Evolutionary conservation across 2,113 vertebrate genomes (phyloP), one percentile per base, ranked within the genome.

Genomic region (Pseudorectes ferrugineus): DNA sequence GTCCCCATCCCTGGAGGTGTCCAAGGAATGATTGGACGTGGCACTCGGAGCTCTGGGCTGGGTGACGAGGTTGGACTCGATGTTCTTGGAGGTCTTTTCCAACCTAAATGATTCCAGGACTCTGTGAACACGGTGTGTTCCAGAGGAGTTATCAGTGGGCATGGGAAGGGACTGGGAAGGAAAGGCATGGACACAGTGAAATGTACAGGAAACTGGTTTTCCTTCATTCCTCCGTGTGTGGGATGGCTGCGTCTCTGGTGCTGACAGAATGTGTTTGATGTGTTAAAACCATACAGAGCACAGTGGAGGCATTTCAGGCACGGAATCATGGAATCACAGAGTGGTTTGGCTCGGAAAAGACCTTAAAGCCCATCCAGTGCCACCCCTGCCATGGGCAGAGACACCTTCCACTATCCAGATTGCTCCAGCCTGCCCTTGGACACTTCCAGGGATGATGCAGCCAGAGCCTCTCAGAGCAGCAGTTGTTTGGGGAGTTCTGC

Each of bases 21-120:
- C 59, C 59, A 9, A 1, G 59, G 23, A 38, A 45, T 16, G 33
- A 2, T 0, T 12, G 68, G 45, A 23, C 0, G 10, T 66, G 43
- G 51, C 67, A 24, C 68, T 80, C 5, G 1, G 23, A 13, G 85
- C 75, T 36, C 67, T 51, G 67, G 67, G 67, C 67, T 72, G 58
- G 66, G 26, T 26, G 43, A 38, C 46, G 29, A 0, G 65, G 31
- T 5, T 42, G 77, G 38, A 73, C 77, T 52, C 2, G 3, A 1
- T 52, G 77, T 58, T 66, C 68, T 5, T 45, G 61, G 52, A 74
- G 61, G 38, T 11, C 61, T 81, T 52, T 81, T 67, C 68, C 77
- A 67, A 0, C 61, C 68, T 0, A 3, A 38, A 2, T 3, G 35
- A 21, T 10, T 13, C 38, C 2, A 0, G 28, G 38, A 0, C n/a